Conservation (phyloP, 2,113 vertebrate genomes). For the Periophthalmodon schlosseri region DNA sequence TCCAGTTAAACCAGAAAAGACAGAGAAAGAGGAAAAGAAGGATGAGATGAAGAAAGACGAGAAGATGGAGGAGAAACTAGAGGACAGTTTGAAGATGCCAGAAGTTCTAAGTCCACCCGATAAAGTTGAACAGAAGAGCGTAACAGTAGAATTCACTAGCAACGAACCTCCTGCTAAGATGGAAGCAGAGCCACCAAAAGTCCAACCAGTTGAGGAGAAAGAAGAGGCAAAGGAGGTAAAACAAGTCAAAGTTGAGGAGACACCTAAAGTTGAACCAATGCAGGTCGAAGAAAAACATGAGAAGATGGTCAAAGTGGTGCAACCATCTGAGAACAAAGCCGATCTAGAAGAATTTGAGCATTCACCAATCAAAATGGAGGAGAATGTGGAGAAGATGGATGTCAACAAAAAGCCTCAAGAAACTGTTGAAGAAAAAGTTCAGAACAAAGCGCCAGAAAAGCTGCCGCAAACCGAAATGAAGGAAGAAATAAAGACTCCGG, state of each 20-base stretch:
- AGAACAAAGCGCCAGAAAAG: slow-evolving; percentile 39
- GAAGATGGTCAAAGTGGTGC: background rate
- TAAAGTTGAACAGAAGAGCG: slow-evolving; percentile 44
- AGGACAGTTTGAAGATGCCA: slow-evolving; percentile 45
- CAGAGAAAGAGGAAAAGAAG: slow-evolving; percentile 40
- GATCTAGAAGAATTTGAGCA: slow-evolving; percentile 1
- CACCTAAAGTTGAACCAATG: slow-evolving; percentile 22
- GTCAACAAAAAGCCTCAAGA: slow-evolving; percentile 30
- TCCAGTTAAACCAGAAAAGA: slow-evolving; percentile 58
- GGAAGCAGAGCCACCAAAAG: slow-evolving; percentile 34
- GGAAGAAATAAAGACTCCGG: slow-evolving; percentile 34
- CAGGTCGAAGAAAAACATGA: slow-evolving; percentile 23
- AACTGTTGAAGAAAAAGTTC: slow-evolving; percentile 31
- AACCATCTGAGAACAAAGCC: background rate
- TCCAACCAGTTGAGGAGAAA: slow-evolving; percentile 1
- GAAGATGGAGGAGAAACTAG: slow-evolving; percentile 46
- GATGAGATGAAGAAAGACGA: slow-evolving; percentile 39
- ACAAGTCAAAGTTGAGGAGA: slow-evolving; percentile 11
- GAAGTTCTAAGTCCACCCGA: slow-evolving; percentile 36
- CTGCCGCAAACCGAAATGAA: slow-evolving; percentile 16
- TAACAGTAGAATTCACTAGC: slow-evolving; percentile 47
- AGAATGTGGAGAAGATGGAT: slow-evolving; percentile 26
- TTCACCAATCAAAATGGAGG: slow-evolving; percentile 11
- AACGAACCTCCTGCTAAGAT: slow-evolving; percentile 22
- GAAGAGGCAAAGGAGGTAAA: slow-evolving; percentile 5